Conservation (phyloP, 2,888 invertebrate species). For the Melinaea menophilus region DNA sequence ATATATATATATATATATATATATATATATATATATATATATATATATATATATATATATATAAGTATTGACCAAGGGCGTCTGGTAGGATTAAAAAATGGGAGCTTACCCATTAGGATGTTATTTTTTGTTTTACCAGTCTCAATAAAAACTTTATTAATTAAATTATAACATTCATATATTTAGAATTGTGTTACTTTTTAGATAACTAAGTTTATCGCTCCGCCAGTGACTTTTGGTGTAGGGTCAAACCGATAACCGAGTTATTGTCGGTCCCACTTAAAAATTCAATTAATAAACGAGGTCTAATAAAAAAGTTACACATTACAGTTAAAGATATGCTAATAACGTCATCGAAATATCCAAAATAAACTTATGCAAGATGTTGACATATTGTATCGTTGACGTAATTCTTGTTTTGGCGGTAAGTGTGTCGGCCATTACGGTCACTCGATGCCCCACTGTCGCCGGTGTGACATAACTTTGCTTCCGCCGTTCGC, state of each 20-base stretch:
- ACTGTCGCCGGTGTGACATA: conserved; percentile 71
- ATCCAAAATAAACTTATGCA: conserved; percentile 55
- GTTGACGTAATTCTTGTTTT: conserved; percentile 73
- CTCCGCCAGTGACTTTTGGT: conserved; percentile 14
- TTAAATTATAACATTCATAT: background rate
- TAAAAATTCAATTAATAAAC: conserved; percentile 22
- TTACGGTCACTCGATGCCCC: conserved; percentile 73
- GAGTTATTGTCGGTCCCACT: conserved; percentile 16
- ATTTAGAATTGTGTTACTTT: conserved; percentile 14
- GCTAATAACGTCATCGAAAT: conserved; percentile 44
- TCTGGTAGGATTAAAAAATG: no score
- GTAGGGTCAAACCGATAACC: conserved; percentile 25
- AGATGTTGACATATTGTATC: conserved; percentile 56
- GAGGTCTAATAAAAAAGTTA: conserved; percentile 4
- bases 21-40: no score
- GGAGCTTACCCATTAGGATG: no score
- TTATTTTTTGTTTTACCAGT: no score
- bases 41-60: no score
- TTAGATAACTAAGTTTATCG: conserved; percentile 26
- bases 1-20: no score
- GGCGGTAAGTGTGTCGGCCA: conserved; percentile 72
- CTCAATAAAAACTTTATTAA: background rate
- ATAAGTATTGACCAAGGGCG: no score
- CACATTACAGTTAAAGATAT: conserved; percentile 9
- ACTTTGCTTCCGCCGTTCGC: conserved; percentile 67